Evolutionary conservation across 2,888 invertebrate genomes (phyloP).

Genomic region (Hypomecis atomaria): DNA sequence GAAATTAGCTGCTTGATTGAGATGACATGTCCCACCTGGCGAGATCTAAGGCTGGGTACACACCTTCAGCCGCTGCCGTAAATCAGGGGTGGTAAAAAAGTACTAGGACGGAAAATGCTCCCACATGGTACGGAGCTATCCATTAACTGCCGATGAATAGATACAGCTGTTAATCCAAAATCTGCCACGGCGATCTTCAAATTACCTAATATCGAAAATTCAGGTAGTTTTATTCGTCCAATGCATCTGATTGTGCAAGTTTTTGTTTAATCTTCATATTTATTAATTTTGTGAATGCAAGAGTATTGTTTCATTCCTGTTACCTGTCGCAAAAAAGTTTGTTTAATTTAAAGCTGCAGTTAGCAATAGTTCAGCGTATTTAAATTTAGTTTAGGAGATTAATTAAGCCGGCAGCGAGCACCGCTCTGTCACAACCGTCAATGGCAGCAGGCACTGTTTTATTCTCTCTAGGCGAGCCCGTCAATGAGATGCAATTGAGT

Average conservation of each 20-base stretch:
- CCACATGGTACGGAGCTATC: conserved; percentile 3
- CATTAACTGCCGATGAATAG: background rate
- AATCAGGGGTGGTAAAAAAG: conserved; percentile 22
- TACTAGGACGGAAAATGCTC: conserved; percentile 19
- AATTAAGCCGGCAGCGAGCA: conserved; percentile 67
- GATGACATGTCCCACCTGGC: too few species aligned
- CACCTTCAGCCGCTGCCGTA: conserved; percentile 13
- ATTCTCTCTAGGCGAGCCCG: conserved; percentile 64
- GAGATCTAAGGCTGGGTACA: conserved; percentile 7
- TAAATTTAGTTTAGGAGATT: conserved; percentile 78
- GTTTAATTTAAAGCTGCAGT: conserved; percentile 60
- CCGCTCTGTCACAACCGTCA: conserved; percentile 73
- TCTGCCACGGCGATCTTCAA: background rate
- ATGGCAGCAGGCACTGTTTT: conserved; percentile 74
- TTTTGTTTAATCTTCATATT: too few species aligned
- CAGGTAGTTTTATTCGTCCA: too few species aligned
- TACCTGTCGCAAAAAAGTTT: too few species aligned
- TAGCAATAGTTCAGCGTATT: conserved; percentile 64
- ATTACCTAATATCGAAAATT: too few species aligned
- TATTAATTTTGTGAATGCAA: background rate
- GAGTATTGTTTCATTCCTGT: too few species aligned
- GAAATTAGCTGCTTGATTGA: too few species aligned
- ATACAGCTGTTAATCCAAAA: background rate
- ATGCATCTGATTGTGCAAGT: too few species aligned
- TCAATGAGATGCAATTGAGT: conserved; percentile 77